Conservation (phyloP, 2,797 vertebrate genomes). For the Gorsachius magnificus region DNA sequence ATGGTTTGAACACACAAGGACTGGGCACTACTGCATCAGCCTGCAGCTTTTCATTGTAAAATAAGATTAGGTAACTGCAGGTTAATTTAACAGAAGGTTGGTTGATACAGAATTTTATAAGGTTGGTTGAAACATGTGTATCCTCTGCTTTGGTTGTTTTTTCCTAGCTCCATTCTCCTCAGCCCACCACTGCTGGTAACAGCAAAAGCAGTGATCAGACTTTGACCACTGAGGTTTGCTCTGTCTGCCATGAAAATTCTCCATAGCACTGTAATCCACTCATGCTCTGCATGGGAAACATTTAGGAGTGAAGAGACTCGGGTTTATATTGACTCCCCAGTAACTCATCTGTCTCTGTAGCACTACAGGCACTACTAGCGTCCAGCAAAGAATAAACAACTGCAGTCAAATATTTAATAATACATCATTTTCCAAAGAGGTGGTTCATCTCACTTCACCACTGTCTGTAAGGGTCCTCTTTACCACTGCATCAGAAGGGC, state of each 20-base stretch:
- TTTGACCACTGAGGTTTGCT: background rate
- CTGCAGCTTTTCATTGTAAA: background rate
- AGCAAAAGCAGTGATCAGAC: background rate
- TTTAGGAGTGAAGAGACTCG: background rate
- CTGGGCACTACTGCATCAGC: background rate
- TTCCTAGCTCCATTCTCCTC: background rate
- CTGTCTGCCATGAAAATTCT: background rate
- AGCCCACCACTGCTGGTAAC: background rate
- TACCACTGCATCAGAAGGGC: background rate
- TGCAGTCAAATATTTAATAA: background rate
- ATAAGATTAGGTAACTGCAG: background rate
- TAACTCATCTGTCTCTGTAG: background rate
- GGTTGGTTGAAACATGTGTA: background rate
- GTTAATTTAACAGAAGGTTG: background rate
- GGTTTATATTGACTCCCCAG: background rate
- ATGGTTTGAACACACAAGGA: background rate
- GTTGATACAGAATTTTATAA: background rate
- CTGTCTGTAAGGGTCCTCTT: background rate
- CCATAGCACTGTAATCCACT: background rate
- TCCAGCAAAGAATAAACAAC: background rate
- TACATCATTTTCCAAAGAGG: background rate
- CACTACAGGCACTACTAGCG: background rate
- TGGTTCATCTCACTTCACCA: background rate
- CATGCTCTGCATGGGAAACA: background rate
- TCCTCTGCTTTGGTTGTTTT: background rate